Evolutionary conservation across 1,140 invertebrate species (phyloP).

Genomic region (Formica selysi): DNA sequence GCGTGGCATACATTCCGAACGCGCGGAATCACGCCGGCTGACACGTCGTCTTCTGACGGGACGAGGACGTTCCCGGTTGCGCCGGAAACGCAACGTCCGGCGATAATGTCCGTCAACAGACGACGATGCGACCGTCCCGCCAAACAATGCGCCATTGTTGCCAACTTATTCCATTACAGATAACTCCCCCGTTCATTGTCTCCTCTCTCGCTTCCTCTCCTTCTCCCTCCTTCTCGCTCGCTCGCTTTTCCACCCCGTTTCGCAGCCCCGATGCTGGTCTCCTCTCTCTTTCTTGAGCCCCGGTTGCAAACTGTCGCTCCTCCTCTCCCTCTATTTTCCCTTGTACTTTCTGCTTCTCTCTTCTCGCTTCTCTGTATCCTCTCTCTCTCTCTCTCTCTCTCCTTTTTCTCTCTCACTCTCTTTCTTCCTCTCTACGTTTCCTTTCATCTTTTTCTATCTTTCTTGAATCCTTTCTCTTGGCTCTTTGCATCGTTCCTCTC

Average conservation of each 20-base stretch:
- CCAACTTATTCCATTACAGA: constrained; percentile 87
- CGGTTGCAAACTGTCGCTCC: constrained; percentile 55
- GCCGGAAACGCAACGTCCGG: constrained; percentile 85
- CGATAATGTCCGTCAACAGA: constrained; percentile 86
- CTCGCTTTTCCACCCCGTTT: constrained; percentile 46
- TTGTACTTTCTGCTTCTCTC: constrained; percentile 67
- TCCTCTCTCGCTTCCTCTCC: constrained; percentile 76
- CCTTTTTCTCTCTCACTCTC: not conserved
- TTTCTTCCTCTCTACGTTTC: not conserved
- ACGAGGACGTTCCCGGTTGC: constrained; percentile 73
- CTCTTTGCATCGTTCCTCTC: not conserved
- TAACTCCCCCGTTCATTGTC: constrained; percentile 84
- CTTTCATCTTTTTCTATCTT: constrained; percentile 6
- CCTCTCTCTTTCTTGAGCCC: constrained; percentile 34
- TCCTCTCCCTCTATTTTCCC: constrained; percentile 23
- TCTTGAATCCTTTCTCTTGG: not conserved
- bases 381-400: not conserved
- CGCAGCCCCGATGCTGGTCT: constrained; percentile 43
- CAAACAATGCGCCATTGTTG: constrained; percentile 86
- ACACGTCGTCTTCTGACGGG: constrained; percentile 76
- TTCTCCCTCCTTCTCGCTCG: constrained; percentile 33
- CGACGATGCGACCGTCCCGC: constrained; percentile 82
- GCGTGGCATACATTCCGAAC: constrained; percentile 77
- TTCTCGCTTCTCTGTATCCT: constrained; percentile 63
- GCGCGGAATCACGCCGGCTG: constrained; percentile 71